Evolutionary conservation across 2,888 invertebrate genomes (phyloP), one percentile per base, ranked within the genome.

Genomic region (Andrena minutula): DNA sequence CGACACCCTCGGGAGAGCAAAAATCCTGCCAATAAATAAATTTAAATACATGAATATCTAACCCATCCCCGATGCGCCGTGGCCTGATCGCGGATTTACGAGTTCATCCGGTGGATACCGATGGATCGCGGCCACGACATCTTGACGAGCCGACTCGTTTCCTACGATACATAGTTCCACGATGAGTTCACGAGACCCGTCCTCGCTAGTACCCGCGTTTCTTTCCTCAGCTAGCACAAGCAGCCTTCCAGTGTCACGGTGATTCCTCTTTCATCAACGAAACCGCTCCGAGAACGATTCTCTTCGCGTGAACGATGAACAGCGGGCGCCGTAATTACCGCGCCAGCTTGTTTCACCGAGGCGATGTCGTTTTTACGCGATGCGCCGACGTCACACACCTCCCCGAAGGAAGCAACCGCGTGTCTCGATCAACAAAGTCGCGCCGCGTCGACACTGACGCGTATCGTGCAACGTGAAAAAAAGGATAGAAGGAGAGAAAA

Each of bases 41-140:
- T 93, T 93, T 93, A 92, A 93, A 93, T 93, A 93, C 89, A 93
- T 93, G 92, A 93, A 93, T 93, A 92, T 89, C 91, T 91, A 92
- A 91, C 86, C 89, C 86, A 79, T 68, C 81, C 72, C 61, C 69
- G 56, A 71, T 74, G 73, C 73, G 81, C 76, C 81, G 70, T 58
- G 65, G 72, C 51, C 69, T 79, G 82, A 88, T 88, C 84, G 86
- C 78, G 83, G 83, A 77, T 89, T 85, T 83, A 66, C 83, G 71
- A 72, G 72, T 72, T 80, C 79, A 68, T 86, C 79, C 66, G 68
- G 53, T 72, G 76, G 88, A 86, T 88, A 82, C 79, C 75, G 79
- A 74, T 78, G 71, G 56, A 80, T 80, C 66, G 65, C 20, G 41
- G 12, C n/a, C 41, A 70, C 70, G 60, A 60, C 47, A n/a, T 60